Evolutionary conservation across 2,113 vertebrate species (phyloP).

Genomic region (Pelvicachromis taeniatus): DNA sequence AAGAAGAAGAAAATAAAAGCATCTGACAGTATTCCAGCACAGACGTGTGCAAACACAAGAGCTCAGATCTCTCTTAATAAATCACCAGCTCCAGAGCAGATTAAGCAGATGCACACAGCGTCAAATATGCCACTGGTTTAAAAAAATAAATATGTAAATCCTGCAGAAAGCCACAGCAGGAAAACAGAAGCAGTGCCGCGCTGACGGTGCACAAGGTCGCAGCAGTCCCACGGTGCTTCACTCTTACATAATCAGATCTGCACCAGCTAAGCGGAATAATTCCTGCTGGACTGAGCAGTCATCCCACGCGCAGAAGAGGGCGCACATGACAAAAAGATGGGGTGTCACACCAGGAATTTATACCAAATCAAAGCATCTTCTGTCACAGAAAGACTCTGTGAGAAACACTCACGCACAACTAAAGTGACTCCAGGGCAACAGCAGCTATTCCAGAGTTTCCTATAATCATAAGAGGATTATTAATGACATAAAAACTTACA

Average conservation of each 20-base stretch:
- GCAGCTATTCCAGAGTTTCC: background rate
- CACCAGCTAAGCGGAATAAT: slow-evolving; percentile 31
- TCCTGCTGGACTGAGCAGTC: slow-evolving; percentile 32
- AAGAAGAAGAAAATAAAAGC: background rate
- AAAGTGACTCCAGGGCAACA: background rate
- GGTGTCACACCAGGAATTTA: background rate
- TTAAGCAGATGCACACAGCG: background rate
- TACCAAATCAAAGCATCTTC: background rate
- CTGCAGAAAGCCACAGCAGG: slow-evolving; percentile 11
- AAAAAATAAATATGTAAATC: background rate
- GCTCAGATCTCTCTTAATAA: background rate
- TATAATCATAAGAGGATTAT: background rate
- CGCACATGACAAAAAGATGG: background rate
- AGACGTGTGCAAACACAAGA: background rate
- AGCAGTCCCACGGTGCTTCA: slow-evolving; percentile 19
- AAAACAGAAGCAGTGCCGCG: slow-evolving; percentile 7
- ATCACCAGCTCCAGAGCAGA: background rate
- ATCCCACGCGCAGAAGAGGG: background rate
- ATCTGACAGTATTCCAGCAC: background rate
- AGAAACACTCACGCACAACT: background rate
- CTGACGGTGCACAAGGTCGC: slow-evolving; percentile 44
- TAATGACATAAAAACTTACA: slow-evolving; percentile 20
- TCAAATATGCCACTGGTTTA: slow-evolving; percentile 5
- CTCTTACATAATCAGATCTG: slow-evolving; percentile 53
- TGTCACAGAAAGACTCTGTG: background rate